Base-by-base conservation (phyloP, 35 echinoderm and acorn worm species). In the Antedon bifida region DNA sequence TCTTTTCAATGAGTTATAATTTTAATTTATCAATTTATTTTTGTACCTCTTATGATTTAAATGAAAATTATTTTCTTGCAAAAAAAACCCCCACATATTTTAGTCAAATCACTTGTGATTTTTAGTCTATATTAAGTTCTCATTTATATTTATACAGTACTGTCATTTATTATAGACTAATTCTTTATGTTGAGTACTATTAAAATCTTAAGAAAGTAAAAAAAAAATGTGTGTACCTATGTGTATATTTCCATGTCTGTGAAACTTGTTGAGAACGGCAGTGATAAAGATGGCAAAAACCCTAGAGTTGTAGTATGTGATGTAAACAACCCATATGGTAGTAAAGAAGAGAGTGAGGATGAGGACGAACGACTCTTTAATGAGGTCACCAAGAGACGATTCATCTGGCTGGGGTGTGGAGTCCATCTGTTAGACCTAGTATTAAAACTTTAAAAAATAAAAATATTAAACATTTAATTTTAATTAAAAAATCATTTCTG, bases 291-390 rank as follows among this genome's bases (percentile, higher is more conserved):
- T 84, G 5, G 87, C 94, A 36, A 85, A 83, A 32, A 92, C 77
- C 85, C 94, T 82, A 0, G 94, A 85, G 64, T 97, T 91, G 78
- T 97, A 97, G 82, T 89, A 97, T 11, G 81, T 87, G 32, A 97
- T 74, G 76, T 91, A 97, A 13, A 89, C 46, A 46, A 97, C 86
- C 94, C 94, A 97, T 33, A 90, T 64, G 10, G 51, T 26, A 23
- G 51, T 64, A 26, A 64, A 64, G 1, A 64, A 8, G 26, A 64
- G 51, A 12, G 26, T 21, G 9, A 64, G 26, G 23, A 64, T 64
- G 19, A 64, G 51, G 2, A 64, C 51, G 10, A 64, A 26, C 5
- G 19, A 64, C 51, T 64, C 51, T 23, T 64, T 64, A 64, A 64
- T 11, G 9, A 64, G 51, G 51, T 64, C 23, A 64, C 51, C 51